phyloP scores from a whole-genome alignment of 2,888 invertebrate genomes.

The Catocala fraxini region DNA sequence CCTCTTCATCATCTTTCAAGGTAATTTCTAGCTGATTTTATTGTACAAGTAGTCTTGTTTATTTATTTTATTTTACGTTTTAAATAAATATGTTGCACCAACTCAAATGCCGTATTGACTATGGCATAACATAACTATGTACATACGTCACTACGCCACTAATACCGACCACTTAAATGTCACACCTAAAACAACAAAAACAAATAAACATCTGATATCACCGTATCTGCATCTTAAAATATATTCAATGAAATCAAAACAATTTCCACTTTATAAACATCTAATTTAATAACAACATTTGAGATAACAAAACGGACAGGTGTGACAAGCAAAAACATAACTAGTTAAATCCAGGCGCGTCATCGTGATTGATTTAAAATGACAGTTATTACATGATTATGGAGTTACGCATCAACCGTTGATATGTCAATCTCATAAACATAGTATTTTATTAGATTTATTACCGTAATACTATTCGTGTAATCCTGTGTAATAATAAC shows the following conservation, averaged over 20 bases:
- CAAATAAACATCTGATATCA: neutral
- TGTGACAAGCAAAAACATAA: slow-evolving; percentile 24
- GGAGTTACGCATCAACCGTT: slow-evolving; percentile 43
- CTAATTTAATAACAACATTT: slow-evolving; percentile 2
- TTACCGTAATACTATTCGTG: slow-evolving; percentile 6
- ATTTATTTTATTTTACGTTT: too few species aligned
- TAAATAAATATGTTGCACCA: too few species aligned
- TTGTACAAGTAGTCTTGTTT: too few species aligned
- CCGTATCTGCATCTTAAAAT: too few species aligned
- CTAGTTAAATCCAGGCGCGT: slow-evolving; percentile 22
- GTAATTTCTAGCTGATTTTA: too few species aligned
- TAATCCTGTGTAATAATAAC: slow-evolving; percentile 10
- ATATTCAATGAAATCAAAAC: slow-evolving; percentile 1
- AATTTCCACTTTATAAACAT: slow-evolving; percentile 22
- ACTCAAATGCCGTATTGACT: too few species aligned
- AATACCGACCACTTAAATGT: too few species aligned
- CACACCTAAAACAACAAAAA: too few species aligned
- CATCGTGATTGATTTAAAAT: slow-evolving; percentile 58
- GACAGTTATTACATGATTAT: slow-evolving; percentile 60
- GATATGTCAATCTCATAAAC: slow-evolving; percentile 59
- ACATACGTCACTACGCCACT: too few species aligned
- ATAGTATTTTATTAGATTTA: slow-evolving; percentile 51
- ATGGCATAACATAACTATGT: too few species aligned
- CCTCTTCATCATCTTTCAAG: too few species aligned
- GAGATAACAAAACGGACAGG: slow-evolving; percentile 9